A percentile compares a stretch with the other conserved stretches of the same genome.
Conservation (phyloP, 2,888 invertebrate species). For the Resseliella maxima region DNA sequence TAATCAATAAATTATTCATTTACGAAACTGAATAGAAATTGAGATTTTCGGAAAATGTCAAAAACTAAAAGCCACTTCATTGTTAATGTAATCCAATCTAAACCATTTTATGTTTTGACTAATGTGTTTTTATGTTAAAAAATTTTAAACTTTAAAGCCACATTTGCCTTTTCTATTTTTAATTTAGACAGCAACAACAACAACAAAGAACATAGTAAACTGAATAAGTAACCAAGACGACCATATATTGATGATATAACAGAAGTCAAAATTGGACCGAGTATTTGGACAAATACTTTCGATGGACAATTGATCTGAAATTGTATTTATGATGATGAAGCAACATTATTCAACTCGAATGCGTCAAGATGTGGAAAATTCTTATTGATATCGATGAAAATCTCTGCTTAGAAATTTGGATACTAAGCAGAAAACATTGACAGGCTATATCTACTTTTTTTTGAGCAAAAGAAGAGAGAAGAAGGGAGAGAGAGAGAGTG, state of each 20-base stretch:
- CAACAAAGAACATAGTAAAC: no score
- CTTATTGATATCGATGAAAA: neutral
- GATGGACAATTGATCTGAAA: neutral
- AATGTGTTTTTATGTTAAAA: neutral
- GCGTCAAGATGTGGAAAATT: neutral
- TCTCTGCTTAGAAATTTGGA: neutral
- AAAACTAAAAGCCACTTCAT: neutral
- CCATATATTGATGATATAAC: neutral
- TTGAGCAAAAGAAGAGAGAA: no score
- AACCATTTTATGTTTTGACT: no score
- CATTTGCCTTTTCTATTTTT: constrained; percentile 35
- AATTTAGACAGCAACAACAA: no score
- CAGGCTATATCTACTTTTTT: no score
- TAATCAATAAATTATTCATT: constrained; percentile 33
- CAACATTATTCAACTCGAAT: neutral
- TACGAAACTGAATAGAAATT: neutral
- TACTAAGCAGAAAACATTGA: no score
- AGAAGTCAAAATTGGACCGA: no score
- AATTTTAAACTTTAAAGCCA: neutral
- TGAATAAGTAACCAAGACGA: neutral
- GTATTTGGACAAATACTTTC: no score
- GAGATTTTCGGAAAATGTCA: constrained; percentile 20
- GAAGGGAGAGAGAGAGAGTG: no score
- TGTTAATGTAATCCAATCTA: no score
- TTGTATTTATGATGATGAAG: neutral